Evolutionary conservation across 23 tunicate genomes (phyloP), one percentile per base, ranked within the genome.

Genomic region (Trididemnum clinides): DNA sequence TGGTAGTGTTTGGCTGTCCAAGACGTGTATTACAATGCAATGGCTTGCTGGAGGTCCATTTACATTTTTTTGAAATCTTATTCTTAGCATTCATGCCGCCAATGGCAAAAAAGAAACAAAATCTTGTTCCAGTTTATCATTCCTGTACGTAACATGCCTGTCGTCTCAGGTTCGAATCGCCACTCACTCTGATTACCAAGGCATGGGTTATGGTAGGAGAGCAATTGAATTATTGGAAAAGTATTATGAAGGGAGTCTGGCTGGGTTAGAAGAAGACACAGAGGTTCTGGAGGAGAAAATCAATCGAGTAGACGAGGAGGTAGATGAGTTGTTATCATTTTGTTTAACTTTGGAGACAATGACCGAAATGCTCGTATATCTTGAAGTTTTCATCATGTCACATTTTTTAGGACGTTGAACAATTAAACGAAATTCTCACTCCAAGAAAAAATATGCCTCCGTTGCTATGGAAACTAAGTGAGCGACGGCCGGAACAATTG

Each of bases 111-210:
- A n/a, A n/a, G n/a, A n/a, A n/a, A n/a, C n/a, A n/a, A n/a, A n/a
- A n/a, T n/a, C n/a, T n/a, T n/a, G n/a, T n/a, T n/a, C n/a, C n/a
- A n/a, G n/a, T n/a, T n/a, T n/a, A n/a, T n/a, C n/a, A n/a, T n/a
- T n/a, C n/a, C n/a, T n/a, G n/a, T n/a, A n/a, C n/a, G n/a, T n/a
- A n/a, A n/a, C n/a, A n/a, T n/a, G n/a, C n/a, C n/a, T n/a, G n/a
- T n/a, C n/a, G n/a, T 44, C 76, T 10, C 78, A 93, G 99, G 99
- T 91, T 65, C 88, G 97, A 31, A 96, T 96, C 39, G 99, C 99
- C 32, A 96, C 99, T 27, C 99, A 96, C 76, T 97, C 99, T 7
- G 88, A 85, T 58, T 96, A 91, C 73, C 99, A 96, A 50, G 88
- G 97, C 57, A 93, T 93, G 93, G 97, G 97, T 20, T 96, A 96